phyloP scores from a whole-genome alignment of 2,113 vertebrate genomes.

The Laticauda colubrina region DNA sequence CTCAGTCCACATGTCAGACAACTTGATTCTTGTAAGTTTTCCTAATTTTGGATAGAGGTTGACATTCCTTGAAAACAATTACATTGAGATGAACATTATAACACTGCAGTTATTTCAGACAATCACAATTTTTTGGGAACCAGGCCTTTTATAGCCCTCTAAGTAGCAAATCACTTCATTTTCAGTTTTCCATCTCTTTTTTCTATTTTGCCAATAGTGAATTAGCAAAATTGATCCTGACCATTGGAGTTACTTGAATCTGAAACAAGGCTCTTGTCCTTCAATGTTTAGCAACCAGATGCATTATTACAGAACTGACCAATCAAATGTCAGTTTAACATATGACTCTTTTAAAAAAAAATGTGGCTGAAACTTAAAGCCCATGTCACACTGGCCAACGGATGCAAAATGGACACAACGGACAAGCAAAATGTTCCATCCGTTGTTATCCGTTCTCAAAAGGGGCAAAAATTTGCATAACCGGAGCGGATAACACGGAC shows the following conservation, averaged over 20 bases:
- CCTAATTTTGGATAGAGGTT: background rate
- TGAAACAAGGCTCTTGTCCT: background rate
- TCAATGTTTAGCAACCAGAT: background rate
- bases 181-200: background rate
- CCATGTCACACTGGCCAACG: too few species aligned
- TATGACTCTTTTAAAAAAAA: background rate
- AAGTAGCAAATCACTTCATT: background rate
- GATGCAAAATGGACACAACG: too few species aligned
- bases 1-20: background rate
- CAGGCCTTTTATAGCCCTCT: background rate
- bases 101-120: constrained; percentile 11
- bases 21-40: background rate
- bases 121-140: background rate
- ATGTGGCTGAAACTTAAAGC: background rate
- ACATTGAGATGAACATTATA: background rate
- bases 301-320: background rate
- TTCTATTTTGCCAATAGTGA: constrained; percentile 11
- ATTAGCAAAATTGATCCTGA: constrained; percentile 16
- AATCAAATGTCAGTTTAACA: background rate
- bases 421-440: too few species aligned
- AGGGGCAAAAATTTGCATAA: too few species aligned
- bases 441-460: too few species aligned
- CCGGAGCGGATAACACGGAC: too few species aligned
- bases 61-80: background rate
- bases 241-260: background rate